Conservation (phyloP, 2,888 invertebrate species). For the Drepana falcataria region DNA sequence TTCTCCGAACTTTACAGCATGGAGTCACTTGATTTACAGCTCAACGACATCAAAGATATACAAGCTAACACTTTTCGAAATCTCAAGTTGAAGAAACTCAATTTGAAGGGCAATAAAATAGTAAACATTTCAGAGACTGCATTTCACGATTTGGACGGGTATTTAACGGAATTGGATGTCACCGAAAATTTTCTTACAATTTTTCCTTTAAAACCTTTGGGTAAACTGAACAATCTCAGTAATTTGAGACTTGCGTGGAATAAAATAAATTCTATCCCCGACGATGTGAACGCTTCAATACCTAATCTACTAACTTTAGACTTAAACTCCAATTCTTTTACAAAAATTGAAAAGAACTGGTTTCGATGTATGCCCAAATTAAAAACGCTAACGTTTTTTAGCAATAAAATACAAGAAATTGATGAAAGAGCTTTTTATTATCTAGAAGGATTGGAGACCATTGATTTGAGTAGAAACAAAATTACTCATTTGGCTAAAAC, state of each 20-base stretch:
- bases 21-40: constrained; percentile 88
- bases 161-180: constrained; percentile 89
- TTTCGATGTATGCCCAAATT: constrained; percentile 89
- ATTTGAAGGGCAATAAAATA: constrained; percentile 91
- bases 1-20: constrained; percentile 84
- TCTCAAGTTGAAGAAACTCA: constrained; percentile 87
- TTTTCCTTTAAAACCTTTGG: constrained; percentile 89
- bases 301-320: constrained; percentile 87
- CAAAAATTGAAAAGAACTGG: constrained; percentile 85
- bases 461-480: constrained; percentile 93
- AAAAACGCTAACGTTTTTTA: constrained; percentile 88
- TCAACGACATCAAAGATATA: constrained; percentile 90
- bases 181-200: constrained; percentile 91
- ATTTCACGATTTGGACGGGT: constrained; percentile 86
- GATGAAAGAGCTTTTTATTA: constrained; percentile 87
- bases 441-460: constrained; percentile 85
- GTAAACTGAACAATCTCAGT: constrained; percentile 84
- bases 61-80: constrained; percentile 92
- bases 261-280: constrained; percentile 87
- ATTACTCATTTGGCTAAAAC: constrained; percentile 85
- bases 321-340: constrained; percentile 91
- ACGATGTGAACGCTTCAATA: constrained; percentile 84
- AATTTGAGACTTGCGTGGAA: constrained; percentile 89
- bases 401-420: constrained; percentile 88
- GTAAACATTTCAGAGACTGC: constrained; percentile 90